Conservation (phyloP, 2,888 invertebrate genomes). For the Neuroscelio doddi region DNA sequence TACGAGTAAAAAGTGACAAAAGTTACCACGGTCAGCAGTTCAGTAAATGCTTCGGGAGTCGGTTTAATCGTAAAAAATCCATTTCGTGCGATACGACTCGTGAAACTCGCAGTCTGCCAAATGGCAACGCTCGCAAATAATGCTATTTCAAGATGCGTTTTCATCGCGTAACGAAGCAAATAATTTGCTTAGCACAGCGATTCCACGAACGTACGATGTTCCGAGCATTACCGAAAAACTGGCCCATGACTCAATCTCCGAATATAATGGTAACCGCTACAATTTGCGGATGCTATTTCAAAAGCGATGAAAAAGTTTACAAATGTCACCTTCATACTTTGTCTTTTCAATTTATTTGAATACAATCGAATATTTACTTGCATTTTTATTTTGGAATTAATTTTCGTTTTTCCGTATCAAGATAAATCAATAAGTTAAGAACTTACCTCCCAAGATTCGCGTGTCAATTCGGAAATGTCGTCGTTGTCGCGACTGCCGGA, state of each 20-base stretch:
- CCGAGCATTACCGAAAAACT: not conserved
- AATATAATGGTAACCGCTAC: not conserved
- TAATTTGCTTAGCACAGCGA: not conserved
- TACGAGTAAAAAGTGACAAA: not conserved
- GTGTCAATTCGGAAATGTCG: conserved; percentile 85
- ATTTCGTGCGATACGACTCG: not conserved
- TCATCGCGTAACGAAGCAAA: not conserved
- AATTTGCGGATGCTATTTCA: not conserved
- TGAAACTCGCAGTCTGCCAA: not conserved
- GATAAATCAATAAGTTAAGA: not conserved
- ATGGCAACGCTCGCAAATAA: conserved; percentile 2
- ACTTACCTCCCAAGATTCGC: conserved; percentile 96
- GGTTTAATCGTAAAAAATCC: conserved; percentile 1
- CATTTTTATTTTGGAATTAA: no score
- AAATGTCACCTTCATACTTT: no score
- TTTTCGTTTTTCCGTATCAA: no score
- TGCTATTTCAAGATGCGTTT: conserved; percentile 2
- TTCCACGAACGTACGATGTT: not conserved
- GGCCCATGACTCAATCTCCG: not conserved
- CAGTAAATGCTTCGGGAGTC: not conserved
- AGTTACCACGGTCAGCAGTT: not conserved
- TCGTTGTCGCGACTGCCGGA: conserved; percentile 71
- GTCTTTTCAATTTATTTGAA: no score
- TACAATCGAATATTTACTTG: no score
- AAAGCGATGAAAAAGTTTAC: no score